Conservation (phyloP, 1,140 invertebrate species). For the Lordiphosa stackelbergi region DNA sequence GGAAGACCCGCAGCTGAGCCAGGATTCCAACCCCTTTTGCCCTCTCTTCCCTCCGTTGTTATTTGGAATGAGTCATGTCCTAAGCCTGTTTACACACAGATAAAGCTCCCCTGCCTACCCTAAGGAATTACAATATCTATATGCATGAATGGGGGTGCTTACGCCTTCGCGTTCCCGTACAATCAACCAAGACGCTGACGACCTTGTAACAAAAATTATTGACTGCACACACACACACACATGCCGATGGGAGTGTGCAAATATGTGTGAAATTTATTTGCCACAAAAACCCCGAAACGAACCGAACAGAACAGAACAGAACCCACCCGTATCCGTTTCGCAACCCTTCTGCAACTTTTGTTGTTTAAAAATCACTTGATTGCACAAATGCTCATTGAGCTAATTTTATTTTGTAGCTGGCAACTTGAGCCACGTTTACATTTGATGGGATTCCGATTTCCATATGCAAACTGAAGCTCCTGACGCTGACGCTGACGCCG, state of each 20-base stretch:
- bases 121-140: slow-evolving; percentile 3
- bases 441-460: slow-evolving; percentile 64
- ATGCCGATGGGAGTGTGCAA: slow-evolving; percentile 47
- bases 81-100: slow-evolving; percentile 53
- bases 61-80: slow-evolving; percentile 17
- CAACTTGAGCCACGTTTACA: slow-evolving; percentile 61
- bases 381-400: slow-evolving; percentile 75
- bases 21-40: slow-evolving; percentile 24
- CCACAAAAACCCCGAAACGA: slow-evolving; percentile 31
- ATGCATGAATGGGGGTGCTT: slow-evolving; percentile 1
- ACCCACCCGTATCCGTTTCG: slow-evolving; percentile 15
- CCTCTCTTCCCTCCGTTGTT: slow-evolving; percentile 7
- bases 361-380: slow-evolving; percentile 73
- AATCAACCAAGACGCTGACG: slow-evolving; percentile 59
- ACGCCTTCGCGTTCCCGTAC: slow-evolving; percentile 45
- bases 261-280: slow-evolving; percentile 75
- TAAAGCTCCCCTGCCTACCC: slow-evolving; percentile 23
- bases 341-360: slow-evolving; percentile 51
- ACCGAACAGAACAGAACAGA: slow-evolving; percentile 1
- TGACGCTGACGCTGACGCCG: too few relatives aligned
- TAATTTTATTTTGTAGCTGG: slow-evolving; percentile 64
- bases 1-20: slow-evolving; percentile 31
- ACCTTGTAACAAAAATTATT: slow-evolving; percentile 61
- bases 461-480: slow-evolving; percentile 41
- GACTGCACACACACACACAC: slow-evolving; percentile 33